Conservation (phyloP, 1,140 invertebrate genomes). For the Ectropis grisescens region DNA sequence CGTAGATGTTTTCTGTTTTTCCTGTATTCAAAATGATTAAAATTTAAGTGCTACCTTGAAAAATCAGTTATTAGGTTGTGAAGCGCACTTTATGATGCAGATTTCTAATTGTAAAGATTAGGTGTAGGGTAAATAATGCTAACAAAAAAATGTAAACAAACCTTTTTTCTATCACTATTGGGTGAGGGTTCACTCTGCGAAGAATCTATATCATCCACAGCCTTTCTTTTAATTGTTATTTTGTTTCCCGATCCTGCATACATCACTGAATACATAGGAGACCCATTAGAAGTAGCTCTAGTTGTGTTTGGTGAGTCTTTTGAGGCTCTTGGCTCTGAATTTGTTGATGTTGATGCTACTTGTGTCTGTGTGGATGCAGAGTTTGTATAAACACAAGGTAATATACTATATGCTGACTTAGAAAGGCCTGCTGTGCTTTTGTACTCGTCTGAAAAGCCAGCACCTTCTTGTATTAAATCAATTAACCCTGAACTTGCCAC, state of each 20-base stretch:
- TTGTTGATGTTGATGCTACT: conserved; percentile 47
- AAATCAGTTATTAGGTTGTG: no score
- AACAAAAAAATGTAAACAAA: no score
- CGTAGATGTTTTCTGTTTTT: no score
- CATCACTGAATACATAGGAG: conserved; percentile 83
- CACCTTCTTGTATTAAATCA: conserved; percentile 84
- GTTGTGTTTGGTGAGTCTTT: conserved; percentile 62
- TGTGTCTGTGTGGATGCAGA: conserved; percentile 77
- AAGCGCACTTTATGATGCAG: no score
- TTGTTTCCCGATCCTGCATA: conserved; percentile 84
- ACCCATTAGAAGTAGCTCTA: conserved; percentile 75
- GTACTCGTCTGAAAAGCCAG: conserved; percentile 82
- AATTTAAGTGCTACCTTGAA: no score
- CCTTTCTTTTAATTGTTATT: conserved; percentile 86
- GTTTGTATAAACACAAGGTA: conserved; percentile 81
- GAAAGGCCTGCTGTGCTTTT: conserved; percentile 77
- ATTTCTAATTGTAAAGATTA: no score
- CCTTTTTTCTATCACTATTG: no score
- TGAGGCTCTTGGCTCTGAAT: conserved; percentile 40
- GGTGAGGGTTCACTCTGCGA: conserved; percentile 24
- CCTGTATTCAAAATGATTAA: no score
- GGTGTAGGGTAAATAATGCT: no score
- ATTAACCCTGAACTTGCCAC: conserved; percentile 74
- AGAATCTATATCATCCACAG: conserved; percentile 67
- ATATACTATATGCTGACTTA: conserved; percentile 79